Percentiles rank a stretch among this genome's conserved stretches.
These are phyloP conservation scores for Drosophila fulvimacula DNA, from an alignment of 2,888 invertebrate species.

Conservation along the genomic window DNA sequence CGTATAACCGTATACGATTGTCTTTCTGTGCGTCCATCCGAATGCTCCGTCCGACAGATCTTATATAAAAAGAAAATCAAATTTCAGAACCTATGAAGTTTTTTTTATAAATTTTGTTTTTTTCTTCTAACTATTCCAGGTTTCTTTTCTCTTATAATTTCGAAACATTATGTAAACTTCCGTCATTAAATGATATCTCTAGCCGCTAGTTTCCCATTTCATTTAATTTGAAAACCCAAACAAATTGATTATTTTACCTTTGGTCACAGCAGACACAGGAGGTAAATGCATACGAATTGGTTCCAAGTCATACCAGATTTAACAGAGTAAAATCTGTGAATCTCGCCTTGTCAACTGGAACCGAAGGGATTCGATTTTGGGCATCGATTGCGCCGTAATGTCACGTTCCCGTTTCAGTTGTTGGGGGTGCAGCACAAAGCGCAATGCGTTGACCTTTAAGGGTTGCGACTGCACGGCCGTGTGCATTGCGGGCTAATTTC, in stretches of 20 bases:
- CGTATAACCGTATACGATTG: neutral
- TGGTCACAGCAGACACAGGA: neutral
- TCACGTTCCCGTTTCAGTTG: conserved; percentile 34
- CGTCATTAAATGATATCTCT: neutral
- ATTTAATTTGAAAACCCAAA: neutral
- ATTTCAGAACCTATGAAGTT: too few species aligned
- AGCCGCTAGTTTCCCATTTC: neutral
- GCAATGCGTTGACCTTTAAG: conserved; percentile 51
- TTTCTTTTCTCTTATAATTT: neutral
- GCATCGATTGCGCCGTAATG: conserved; percentile 13
- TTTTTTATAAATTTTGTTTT: too few species aligned
- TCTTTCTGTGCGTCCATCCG: neutral
- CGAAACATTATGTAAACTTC: neutral
- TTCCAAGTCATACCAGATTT: neutral
- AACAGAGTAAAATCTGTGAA: neutral
- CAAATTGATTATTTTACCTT: neutral
- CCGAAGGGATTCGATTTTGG: neutral
- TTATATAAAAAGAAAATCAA: too few species aligned
- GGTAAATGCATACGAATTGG: conserved; percentile 3
- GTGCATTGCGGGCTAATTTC: conserved; percentile 56
- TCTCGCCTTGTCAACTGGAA: conserved; percentile 1
- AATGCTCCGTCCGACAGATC: neutral
- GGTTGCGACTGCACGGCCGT: conserved; percentile 32
- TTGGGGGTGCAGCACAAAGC: conserved; percentile 39
- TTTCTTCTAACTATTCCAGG: too few species aligned